A percentile compares a stretch with the other conserved stretches of the same genome.
Conservation (phyloP, 2,888 invertebrate genomes). For the Meteorus cinctellus region DNA sequence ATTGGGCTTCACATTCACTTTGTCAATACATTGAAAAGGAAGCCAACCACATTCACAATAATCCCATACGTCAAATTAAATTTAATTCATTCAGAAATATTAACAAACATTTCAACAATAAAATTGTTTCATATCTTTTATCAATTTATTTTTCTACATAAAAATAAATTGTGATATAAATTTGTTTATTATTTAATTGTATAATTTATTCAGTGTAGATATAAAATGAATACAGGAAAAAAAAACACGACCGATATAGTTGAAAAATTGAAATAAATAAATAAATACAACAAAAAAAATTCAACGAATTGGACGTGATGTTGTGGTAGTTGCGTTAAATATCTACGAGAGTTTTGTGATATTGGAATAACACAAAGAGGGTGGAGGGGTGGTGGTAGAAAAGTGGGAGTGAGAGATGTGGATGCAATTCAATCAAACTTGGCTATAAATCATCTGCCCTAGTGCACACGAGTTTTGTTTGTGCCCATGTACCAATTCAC, state of each 20-base stretch:
- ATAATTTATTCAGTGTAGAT: too few species aligned
- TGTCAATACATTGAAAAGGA: not conserved
- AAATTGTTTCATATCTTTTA: too few species aligned
- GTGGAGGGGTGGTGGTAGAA: slow-evolving; percentile 45
- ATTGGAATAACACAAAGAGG: not conserved
- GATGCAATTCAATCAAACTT: slow-evolving; percentile 72
- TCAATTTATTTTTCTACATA: too few species aligned
- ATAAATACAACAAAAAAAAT: not conserved
- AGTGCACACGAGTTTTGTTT: slow-evolving; percentile 61
- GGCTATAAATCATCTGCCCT: slow-evolving; percentile 70
- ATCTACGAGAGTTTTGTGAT: slow-evolving; percentile 55
- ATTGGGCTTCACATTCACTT: not conserved
- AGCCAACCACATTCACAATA: not conserved
- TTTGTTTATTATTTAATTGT: too few species aligned
- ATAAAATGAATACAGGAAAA: too few species aligned
- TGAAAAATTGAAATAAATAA: not conserved
- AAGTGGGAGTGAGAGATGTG: too few species aligned
- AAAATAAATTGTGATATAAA: too few species aligned
- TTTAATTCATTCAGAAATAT: not conserved
- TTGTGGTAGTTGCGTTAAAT: slow-evolving; percentile 56
- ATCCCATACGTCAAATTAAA: not conserved
- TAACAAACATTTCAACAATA: too few species aligned
- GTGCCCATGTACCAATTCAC: slow-evolving; percentile 68
- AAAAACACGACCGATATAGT: too few species aligned
- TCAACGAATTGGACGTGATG: slow-evolving; percentile 31